Base-by-base conservation (phyloP, 2,888 invertebrate genomes). In the Cheilosia vulpina region DNA sequence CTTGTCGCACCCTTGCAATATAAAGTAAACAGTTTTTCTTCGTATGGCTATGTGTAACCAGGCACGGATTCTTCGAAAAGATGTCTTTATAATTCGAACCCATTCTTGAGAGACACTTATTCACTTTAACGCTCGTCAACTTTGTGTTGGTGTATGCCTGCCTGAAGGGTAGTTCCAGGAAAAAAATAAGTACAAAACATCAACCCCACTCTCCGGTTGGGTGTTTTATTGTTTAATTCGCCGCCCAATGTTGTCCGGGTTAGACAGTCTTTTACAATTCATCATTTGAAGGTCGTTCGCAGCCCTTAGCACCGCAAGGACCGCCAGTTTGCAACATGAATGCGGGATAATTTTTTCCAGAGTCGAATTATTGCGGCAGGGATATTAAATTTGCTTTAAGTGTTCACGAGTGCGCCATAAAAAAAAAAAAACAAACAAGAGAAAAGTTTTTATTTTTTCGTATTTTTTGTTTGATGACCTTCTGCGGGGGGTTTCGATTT, bases 381-480 rank as follows among this genome's bases (percentile, higher is more conserved):
- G 76, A 53, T 60, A 76, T 77, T 77, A 77, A 77, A 77, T 77
- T 62, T 38, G 45, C 53, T 68, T 77, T 68, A 68, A 77, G 57
- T 68, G 68, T 53, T 69, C 38, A 57, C 68, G 17, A 43, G 15
- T 27, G 43, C 2, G 47, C 15, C 52, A 52, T 68, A 65, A 63
- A 65, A 73, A 55, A 73, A 55, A 34, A 31, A 11, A 47, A 3
- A 13, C 9, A n/a, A 24, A 50, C 17, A 19, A 50, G 21, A 13
- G 38, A 38, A 24, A 34, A n/a, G 34, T 57, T n/a, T 47, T 47
- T 45, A 15, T n/a, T 45, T 45, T 17, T 45, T 45, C 4, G 2
- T 50, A 11, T 50, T 50, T 21, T 21, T 58, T 38, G 4, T 60
- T 72, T 53, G 17, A 52, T 62, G 15, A 52, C 43, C 38, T 60